phyloP scores from a whole-genome alignment of 2,113 vertebrate genomes.

The Daboia siamensis region DNA sequence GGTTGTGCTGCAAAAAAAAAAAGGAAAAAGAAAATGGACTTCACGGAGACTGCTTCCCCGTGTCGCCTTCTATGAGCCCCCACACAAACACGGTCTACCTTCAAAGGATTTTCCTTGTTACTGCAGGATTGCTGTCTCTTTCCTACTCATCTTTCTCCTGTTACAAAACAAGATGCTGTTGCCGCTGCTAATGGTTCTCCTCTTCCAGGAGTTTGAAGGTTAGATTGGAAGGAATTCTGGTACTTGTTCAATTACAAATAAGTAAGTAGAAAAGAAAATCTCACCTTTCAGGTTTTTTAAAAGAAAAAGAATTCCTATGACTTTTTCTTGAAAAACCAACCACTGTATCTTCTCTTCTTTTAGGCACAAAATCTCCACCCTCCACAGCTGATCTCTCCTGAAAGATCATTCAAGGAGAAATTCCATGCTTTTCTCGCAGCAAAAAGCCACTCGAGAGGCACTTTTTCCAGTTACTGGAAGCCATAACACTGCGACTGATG shows the following conservation, averaged over 20 bases:
- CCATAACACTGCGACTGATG: background rate
- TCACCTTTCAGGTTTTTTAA: background rate
- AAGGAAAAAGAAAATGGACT: background rate
- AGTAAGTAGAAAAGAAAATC: background rate
- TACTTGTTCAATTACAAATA: background rate
- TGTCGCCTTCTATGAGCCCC: background rate
- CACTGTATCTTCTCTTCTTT: rapidly evolving
- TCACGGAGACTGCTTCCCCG: background rate
- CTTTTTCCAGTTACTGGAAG: background rate
- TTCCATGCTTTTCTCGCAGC: background rate
- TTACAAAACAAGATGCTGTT: background rate
- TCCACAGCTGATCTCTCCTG: background rate
- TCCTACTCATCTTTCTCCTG: conserved; percentile 41
- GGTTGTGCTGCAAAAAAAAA: background rate
- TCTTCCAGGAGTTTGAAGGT: background rate
- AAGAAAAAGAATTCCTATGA: background rate
- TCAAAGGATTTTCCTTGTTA: conserved; percentile 47
- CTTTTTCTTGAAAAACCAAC: background rate
- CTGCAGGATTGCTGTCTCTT: conserved; percentile 51
- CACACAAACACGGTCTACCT: conserved; percentile 6
- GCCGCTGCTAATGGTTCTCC: conserved; percentile 15
- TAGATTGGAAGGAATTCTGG: background rate
- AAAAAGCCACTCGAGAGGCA: background rate
- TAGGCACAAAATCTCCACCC: rapidly evolving
- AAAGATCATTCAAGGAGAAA: background rate